Evolutionary conservation across 2,888 invertebrate species (phyloP).

Genomic region (Latheticus oryzae): DNA sequence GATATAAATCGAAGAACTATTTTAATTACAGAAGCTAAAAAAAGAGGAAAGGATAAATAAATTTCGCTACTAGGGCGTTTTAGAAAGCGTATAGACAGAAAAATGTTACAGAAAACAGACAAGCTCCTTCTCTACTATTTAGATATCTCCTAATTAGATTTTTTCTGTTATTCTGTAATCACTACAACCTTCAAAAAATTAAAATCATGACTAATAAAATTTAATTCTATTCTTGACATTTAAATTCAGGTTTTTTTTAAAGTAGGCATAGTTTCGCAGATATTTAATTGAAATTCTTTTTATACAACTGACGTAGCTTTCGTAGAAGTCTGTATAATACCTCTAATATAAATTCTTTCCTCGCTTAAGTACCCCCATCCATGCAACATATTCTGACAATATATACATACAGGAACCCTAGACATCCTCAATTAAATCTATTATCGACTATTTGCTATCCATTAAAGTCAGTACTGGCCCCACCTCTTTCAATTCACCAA

Average conservation of each 20-base stretch:
- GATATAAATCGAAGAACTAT: slow-evolving; percentile 25
- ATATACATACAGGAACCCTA: slow-evolving; percentile 9
- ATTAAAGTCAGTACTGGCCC: slow-evolving; percentile 14
- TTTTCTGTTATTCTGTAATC: too few species aligned
- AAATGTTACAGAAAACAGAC: too few species aligned
- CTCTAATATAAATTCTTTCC: slow-evolving; percentile 20
- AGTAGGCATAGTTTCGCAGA: too few species aligned
- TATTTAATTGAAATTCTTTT: slow-evolving; percentile 5
- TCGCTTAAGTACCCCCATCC: slow-evolving; percentile 21
- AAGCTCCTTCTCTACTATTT: too few species aligned
- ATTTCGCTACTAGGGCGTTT: slow-evolving; percentile 6
- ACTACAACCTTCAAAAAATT: too few species aligned
- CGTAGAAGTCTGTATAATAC: too few species aligned
- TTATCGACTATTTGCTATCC: slow-evolving; percentile 39
- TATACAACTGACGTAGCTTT: too few species aligned
- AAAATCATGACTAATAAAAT: too few species aligned
- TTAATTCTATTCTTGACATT: too few species aligned
- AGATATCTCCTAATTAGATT: too few species aligned
- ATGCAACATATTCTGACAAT: slow-evolving; percentile 11
- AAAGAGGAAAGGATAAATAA: background rate
- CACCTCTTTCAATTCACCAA: slow-evolving; percentile 20
- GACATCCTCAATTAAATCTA: slow-evolving; percentile 38
- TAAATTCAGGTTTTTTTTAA: too few species aligned
- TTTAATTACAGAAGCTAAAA: slow-evolving; percentile 9
- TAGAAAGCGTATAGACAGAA: too few species aligned